A percentile compares a stretch with the other conserved stretches of the same genome.
Evolutionary conservation across 2,797 vertebrate genomes (phyloP).

Genomic region (Sebastes minor): DNA sequence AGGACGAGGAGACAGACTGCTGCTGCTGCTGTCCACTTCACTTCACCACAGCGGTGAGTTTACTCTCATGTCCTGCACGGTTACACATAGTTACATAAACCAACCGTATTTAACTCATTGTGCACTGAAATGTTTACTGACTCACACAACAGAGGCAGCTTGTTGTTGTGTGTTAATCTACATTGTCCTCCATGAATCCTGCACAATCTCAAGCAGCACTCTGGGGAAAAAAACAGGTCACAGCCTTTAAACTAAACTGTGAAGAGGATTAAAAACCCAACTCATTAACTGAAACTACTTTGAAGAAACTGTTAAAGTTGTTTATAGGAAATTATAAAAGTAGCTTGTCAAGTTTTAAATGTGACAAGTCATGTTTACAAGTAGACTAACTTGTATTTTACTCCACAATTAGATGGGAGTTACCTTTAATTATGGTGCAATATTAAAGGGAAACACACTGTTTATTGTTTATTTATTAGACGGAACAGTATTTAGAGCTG

Average conservation of each 20-base stretch:
- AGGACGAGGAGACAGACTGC: not conserved
- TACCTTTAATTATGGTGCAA: not conserved
- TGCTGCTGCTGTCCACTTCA: not conserved
- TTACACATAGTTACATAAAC: not conserved
- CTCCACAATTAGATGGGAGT: no score
- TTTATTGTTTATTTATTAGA: not conserved
- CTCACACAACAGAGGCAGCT: no score
- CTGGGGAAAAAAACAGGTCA: no score
- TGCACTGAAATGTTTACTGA: not conserved
- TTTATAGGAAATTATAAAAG: not conserved
- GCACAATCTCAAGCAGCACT: not conserved
- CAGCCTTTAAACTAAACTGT: not conserved
- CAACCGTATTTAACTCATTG: not conserved
- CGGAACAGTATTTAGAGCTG: not conserved
- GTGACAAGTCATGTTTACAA: not conserved
- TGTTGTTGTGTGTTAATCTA: not conserved
- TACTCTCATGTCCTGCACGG: not conserved
- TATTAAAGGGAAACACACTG: not conserved
- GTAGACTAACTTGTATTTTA: no score
- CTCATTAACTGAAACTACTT: not conserved
- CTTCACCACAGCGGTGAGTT: slow-evolving; percentile 7
- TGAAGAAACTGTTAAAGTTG: not conserved
- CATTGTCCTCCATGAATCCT: not conserved
- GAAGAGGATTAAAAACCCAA: not conserved
- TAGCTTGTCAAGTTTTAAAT: not conserved